phyloP scores from a whole-genome alignment of 2,113 vertebrate genomes.

The Speoplatyrhinus poulsoni region DNA sequence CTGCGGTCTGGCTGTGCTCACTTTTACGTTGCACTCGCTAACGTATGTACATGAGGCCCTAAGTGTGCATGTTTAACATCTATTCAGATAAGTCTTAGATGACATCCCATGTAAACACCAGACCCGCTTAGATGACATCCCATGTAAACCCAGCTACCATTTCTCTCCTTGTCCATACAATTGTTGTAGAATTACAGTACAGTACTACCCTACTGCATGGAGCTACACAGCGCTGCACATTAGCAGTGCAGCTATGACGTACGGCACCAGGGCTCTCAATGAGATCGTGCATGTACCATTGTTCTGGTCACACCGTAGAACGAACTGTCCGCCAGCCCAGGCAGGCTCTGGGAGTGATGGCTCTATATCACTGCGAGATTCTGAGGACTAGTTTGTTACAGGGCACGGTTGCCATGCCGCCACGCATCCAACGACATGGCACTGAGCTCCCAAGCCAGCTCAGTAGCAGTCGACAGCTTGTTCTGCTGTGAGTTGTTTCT shows the following conservation, averaged over 20 bases:
- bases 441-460: constrained; percentile 76
- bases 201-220: too few species aligned
- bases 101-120: too few species aligned
- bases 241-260: not conserved
- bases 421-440: constrained; percentile 75
- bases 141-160: too few species aligned
- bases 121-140: too few species aligned
- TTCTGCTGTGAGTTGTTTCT: constrained; percentile 37
- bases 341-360: constrained; percentile 50
- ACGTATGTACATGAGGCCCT: too few species aligned
- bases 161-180: too few species aligned
- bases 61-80: too few species aligned
- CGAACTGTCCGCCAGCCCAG: constrained; percentile 35
- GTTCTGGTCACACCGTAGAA: constrained; percentile 10
- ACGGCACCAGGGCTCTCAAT: not conserved
- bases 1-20: too few species aligned
- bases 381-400: constrained; percentile 63
- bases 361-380: constrained; percentile 46
- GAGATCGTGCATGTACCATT: not conserved
- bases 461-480: constrained; percentile 75
- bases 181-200: too few species aligned
- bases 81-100: too few species aligned
- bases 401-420: constrained; percentile 66
- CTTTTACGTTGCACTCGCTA: too few species aligned
- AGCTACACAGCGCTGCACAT: too few species aligned